Percentiles rank a stretch among this genome's conserved stretches.
Evolutionary conservation across 2,113 vertebrate genomes (phyloP).

Genomic region (Peucedramus taeniatus): DNA sequence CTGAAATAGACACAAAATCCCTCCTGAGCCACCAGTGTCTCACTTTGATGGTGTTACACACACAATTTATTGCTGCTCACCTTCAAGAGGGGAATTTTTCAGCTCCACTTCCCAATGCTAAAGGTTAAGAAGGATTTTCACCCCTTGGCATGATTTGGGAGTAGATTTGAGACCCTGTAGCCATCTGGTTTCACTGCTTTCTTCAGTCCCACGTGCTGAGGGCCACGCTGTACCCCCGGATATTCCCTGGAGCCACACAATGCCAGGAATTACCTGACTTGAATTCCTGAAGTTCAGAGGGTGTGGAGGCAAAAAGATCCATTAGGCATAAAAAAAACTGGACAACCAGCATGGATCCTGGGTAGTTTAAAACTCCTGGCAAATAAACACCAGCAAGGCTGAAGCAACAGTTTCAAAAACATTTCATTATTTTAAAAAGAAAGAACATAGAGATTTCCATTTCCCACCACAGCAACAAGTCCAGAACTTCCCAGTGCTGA

Average conservation of each 20-base stretch:
- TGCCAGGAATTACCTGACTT: rapidly evolving
- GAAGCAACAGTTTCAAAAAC: neutral
- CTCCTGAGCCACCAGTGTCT: neutral
- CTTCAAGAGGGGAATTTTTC: neutral
- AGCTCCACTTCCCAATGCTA: neutral
- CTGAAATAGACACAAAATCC: neutral
- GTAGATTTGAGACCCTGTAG: neutral
- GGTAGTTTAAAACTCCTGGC: neutral
- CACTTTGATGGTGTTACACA: neutral
- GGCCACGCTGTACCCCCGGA: rapidly evolving
- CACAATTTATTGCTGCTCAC: neutral
- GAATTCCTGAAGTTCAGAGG: neutral
- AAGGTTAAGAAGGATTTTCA: neutral
- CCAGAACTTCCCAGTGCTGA: neutral
- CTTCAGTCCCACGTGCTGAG: neutral
- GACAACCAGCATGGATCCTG: neutral
- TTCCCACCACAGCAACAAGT: neutral
- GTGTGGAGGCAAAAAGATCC: neutral
- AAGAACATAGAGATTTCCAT: neutral
- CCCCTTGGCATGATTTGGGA: rapidly evolving
- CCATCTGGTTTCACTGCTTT: neutral
- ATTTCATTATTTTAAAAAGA: neutral
- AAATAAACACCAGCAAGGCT: neutral
- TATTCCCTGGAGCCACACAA: neutral
- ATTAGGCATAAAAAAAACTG: neutral